These are phyloP conservation scores for Synanthedon formicaeformis DNA, from an alignment of 2,888 invertebrate species.

Conservation along the genomic window DNA sequence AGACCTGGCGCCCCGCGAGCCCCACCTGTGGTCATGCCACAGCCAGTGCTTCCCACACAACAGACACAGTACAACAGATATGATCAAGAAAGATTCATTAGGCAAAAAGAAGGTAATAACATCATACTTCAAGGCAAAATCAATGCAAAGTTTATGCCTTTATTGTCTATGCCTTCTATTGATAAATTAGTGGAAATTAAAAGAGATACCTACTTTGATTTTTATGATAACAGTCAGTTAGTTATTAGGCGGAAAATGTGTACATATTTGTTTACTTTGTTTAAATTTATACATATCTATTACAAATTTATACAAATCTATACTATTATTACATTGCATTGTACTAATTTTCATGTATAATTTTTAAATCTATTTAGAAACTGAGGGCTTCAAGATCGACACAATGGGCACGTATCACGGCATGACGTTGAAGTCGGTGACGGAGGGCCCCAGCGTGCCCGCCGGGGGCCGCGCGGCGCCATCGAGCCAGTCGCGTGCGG, in stretches of 20 bases:
- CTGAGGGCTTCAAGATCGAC: constrained; percentile 98
- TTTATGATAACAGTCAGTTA: too few relatives aligned
- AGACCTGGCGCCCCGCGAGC: constrained; percentile 63
- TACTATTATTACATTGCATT: too few relatives aligned
- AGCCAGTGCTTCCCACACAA: constrained; percentile 75
- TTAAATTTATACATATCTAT: too few relatives aligned
- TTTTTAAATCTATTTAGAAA: constrained; percentile 71
- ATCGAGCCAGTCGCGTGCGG: constrained; percentile 48
- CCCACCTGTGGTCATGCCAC: constrained; percentile 71
- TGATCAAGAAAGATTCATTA: constrained; percentile 97
- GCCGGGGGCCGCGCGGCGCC: constrained; percentile 62
- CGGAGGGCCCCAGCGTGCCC: constrained; percentile 87
- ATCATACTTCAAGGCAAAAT: constrained; percentile 4
- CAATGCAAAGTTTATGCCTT: too few relatives aligned
- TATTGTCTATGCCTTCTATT: too few relatives aligned
- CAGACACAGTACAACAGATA: constrained; percentile 96
- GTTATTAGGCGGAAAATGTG: too few relatives aligned
- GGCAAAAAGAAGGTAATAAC: constrained; percentile 84
- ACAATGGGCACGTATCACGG: constrained; percentile 99
- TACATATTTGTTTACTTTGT: too few relatives aligned
- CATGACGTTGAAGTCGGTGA: constrained; percentile 97
- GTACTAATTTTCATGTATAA: too few relatives aligned
- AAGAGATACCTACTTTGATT: too few relatives aligned
- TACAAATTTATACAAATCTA: too few relatives aligned
- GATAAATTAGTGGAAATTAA: too few relatives aligned